Evolutionary conservation across 2,888 invertebrate genomes (phyloP).

Genomic region (Napeogenes inachia): DNA sequence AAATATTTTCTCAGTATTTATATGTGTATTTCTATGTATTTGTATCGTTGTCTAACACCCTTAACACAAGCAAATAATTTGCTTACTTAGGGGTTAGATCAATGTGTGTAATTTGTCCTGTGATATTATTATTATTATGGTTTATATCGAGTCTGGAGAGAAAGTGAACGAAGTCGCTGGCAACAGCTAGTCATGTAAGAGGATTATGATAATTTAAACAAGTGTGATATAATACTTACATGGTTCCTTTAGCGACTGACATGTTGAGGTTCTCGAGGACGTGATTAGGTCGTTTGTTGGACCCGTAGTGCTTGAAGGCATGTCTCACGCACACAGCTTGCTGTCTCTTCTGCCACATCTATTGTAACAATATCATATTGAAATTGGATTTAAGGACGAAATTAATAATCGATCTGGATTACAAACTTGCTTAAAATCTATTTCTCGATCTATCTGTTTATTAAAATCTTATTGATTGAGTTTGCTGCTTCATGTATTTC

Average conservation of each 20-base stretch:
- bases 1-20: too few relatives aligned
- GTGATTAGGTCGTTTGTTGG: slow-evolving; percentile 90
- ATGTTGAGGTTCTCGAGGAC: slow-evolving; percentile 93
- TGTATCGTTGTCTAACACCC: too few relatives aligned
- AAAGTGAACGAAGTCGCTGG: too few relatives aligned
- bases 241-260: slow-evolving; percentile 95
- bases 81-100: too few relatives aligned
- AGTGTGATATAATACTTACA: slow-evolving; percentile 82
- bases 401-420: neutral
- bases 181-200: neutral
- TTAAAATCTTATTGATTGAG: too few relatives aligned
- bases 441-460: neutral
- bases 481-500: too few relatives aligned
- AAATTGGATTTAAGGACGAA: neutral
- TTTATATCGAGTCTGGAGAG: too few relatives aligned
- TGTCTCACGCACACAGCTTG: slow-evolving; percentile 92
- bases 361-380: slow-evolving; percentile 14
- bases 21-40: too few relatives aligned
- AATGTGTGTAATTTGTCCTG: too few relatives aligned
- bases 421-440: too few relatives aligned
- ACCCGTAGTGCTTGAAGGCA: slow-evolving; percentile 93
- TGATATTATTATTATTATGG: too few relatives aligned
- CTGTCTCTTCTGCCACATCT: slow-evolving; percentile 84
- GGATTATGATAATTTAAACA: neutral
- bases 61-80: too few relatives aligned